A percentile compares a stretch with the other conserved stretches of the same genome.
Evolutionary conservation across 2,797 vertebrate genomes (phyloP).

Genomic region (Phrynocephalus vlangalii): DNA sequence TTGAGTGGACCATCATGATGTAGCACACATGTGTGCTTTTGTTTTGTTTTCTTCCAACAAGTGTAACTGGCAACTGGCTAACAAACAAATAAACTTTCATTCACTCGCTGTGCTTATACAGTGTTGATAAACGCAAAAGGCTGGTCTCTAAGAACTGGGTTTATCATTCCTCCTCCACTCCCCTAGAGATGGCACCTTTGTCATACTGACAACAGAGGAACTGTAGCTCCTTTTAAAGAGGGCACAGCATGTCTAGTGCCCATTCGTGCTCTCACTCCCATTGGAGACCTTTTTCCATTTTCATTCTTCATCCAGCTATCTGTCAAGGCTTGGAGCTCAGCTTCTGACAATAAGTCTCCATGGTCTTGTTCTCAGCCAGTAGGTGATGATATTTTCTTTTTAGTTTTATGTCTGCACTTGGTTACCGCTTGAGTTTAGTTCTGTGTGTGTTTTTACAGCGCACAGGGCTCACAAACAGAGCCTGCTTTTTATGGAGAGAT

Average conservation of each 20-base stretch:
- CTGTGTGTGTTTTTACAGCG: not conserved
- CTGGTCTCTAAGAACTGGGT: constrained; percentile 61
- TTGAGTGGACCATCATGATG: not conserved
- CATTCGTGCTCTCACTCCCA: constrained; percentile 40
- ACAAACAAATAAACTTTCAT: constrained; percentile 42
- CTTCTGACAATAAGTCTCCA: constrained; percentile 54
- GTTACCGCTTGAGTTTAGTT: constrained; percentile 58
- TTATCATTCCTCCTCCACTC: constrained; percentile 45
- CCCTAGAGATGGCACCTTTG: constrained; percentile 47
- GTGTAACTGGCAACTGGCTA: constrained; percentile 49
- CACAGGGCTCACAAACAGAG: constrained; percentile 26
- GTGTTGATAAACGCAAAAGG: constrained; percentile 59
- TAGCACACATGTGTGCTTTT: not conserved
- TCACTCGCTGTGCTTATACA: constrained; percentile 52
- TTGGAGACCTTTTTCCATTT: constrained; percentile 35
- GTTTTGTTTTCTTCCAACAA: constrained; percentile 26
- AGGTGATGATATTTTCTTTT: constrained; percentile 30
- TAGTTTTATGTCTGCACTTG: constrained; percentile 29
- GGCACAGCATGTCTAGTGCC: constrained; percentile 58
- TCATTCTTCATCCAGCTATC: constrained; percentile 33
- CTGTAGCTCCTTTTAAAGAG: constrained; percentile 40
- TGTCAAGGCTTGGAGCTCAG: constrained; percentile 40
- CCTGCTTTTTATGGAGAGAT: constrained; percentile 36
- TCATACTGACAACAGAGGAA: constrained; percentile 58
- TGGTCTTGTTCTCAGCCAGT: constrained; percentile 30